Conservation (phyloP, 2,888 invertebrate genomes). For the Tachina lurida region DNA sequence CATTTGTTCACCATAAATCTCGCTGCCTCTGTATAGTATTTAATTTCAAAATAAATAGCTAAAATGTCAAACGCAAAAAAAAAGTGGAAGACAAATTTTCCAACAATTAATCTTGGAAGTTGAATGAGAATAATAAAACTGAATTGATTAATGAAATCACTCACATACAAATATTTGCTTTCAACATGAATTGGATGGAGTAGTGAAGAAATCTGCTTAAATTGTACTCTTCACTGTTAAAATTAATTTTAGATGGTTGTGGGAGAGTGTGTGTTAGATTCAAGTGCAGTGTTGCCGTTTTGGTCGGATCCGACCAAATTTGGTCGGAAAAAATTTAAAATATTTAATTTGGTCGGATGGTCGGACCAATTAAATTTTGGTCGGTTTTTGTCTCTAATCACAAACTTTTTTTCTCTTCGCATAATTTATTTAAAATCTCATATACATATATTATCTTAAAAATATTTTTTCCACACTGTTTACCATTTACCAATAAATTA, state of each 20-base stretch:
- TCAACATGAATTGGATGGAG: neutral
- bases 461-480: too few relatives aligned
- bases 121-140: slow-evolving; percentile 22
- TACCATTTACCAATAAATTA: too few relatives aligned
- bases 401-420: too few relatives aligned
- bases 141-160: slow-evolving; percentile 30
- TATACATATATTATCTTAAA: too few relatives aligned
- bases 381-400: too few relatives aligned
- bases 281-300: neutral
- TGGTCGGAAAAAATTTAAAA: too few relatives aligned
- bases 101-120: slow-evolving; percentile 41
- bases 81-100: slow-evolving; percentile 18
- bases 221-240: slow-evolving; percentile 7
- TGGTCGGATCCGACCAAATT: too few relatives aligned
- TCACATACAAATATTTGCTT: neutral
- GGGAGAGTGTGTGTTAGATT: neutral
- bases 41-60: slow-evolving; percentile 2
- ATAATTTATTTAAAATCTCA: too few relatives aligned
- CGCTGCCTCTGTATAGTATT: neutral
- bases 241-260: slow-evolving; percentile 6
- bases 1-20: slow-evolving; percentile 27
- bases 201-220: slow-evolving; percentile 9
- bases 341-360: too few relatives aligned
- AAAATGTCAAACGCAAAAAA: slow-evolving; percentile 28
- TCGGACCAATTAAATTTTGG: too few relatives aligned